Evolutionary conservation across 2,113 vertebrate genomes (phyloP), one percentile per base, ranked within the genome.

Genomic region (Dendropsophus ebraccatus): DNA sequence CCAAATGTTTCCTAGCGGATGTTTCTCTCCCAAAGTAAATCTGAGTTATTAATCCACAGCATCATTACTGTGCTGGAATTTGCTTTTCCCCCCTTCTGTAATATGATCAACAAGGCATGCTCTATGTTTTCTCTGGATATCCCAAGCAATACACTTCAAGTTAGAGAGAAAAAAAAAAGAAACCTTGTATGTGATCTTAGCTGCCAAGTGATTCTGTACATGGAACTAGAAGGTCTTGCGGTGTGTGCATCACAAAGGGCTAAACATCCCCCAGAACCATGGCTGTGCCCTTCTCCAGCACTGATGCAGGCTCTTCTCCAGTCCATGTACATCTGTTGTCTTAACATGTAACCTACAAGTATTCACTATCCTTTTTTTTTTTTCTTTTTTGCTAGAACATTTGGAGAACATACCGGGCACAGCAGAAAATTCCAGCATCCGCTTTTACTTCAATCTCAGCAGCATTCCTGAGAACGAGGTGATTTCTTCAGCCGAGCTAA

Each of bases 371-470:
- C 49, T 49, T 8, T 83, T 87, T 62, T 56, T 79, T 84, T 60
- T 75, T 76, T n/a, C 37, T 82, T 23, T 70, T 52, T 90, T 87
- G 81, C 60, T 92, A 99, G 97, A 99, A 91, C 95, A 96, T 93
- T 95, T 98, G 96, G 97, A 99, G 92, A 92, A 72, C 87, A 82
- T 97, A 72, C 92, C 95, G 83, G 94, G 93, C 83, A 91, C 92
- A 80, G 87, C 90, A 10, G 92, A 92, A 82, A 92, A 89, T 58
- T 4, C 92, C 72, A 89, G 93, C 87, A 91, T 98, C 75, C 97
- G 95, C 88, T 98, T 97, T 93, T 89, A 97, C 88, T 99, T 99
- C 93, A 99, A 99, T 95, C 96, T 99, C 91, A 99, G 96, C 95
- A 97, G 96, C 93, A 96, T 99, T 90, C 97, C 97, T 0, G 95